phyloP scores from a whole-genome alignment of 92 coral and sea anemone genomes.

The Montipora capitata region DNA sequence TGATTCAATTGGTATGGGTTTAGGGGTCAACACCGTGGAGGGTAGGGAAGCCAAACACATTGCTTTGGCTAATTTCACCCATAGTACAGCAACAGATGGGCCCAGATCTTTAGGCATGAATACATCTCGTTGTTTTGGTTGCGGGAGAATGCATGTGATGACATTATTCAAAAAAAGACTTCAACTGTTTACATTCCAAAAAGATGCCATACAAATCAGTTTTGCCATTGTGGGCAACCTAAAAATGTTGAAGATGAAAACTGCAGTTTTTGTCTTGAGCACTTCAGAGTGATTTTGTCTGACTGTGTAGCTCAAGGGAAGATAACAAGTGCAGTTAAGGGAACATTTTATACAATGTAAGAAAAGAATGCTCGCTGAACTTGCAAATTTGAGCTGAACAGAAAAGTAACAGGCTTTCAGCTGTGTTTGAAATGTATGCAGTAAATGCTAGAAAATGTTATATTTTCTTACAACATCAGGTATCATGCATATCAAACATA shows the following conservation, averaged over 20 bases:
- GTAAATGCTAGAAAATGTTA: no score
- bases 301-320: slow-evolving; percentile 49
- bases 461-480: no score
- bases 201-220: slow-evolving; percentile 52
- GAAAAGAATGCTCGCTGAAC: no score
- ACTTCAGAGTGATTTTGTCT: background rate
- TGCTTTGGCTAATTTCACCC: slow-evolving; percentile 65
- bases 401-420: no score
- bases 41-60: slow-evolving; percentile 75
- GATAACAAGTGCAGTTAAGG: slow-evolving; percentile 26
- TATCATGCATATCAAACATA: no score
- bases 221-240: slow-evolving; percentile 71
- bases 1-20: slow-evolving; percentile 43
- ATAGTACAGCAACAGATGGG: slow-evolving; percentile 59
- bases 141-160: slow-evolving; percentile 70
- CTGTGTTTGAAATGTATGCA: no score
- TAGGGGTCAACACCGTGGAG: slow-evolving; percentile 66
- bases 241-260: slow-evolving; percentile 27
- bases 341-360: no score
- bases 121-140: slow-evolving; percentile 67
- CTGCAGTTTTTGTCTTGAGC: slow-evolving; percentile 49
- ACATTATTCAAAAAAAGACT: slow-evolving; percentile 38
- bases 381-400: no score
- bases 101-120: slow-evolving; percentile 68
- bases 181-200: slow-evolving; percentile 46